Percentiles rank a stretch among this genome's conserved stretches.
These are phyloP conservation scores for Hemaris fuciformis DNA, from an alignment of 2,888 invertebrate genomes.

Conservation along the genomic window DNA sequence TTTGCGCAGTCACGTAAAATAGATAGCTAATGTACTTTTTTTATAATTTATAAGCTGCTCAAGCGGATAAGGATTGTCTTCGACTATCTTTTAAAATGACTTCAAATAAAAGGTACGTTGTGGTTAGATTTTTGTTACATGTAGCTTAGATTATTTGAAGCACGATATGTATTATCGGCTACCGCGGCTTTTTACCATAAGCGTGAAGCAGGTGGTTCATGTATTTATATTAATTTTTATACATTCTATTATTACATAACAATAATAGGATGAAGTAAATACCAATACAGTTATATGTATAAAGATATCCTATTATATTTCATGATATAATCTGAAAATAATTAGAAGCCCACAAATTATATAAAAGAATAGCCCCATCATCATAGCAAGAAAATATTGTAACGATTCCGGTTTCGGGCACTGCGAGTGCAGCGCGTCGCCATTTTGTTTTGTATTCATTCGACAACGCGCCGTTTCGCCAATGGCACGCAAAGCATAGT, in stretches of 20 bases:
- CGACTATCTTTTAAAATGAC: conserved; percentile 52
- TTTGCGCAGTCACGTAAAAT: background rate
- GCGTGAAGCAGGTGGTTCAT: background rate
- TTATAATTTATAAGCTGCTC: conserved; percentile 53
- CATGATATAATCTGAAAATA: too few relatives aligned
- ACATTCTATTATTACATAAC: background rate
- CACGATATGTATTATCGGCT: background rate
- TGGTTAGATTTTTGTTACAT: conserved; percentile 7
- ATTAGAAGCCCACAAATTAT: too few relatives aligned
- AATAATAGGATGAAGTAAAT: background rate
- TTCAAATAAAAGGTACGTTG: conserved; percentile 61
- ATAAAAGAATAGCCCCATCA: background rate
- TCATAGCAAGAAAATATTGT: background rate
- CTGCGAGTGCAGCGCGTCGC: conserved; percentile 30
- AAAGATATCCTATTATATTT: too few relatives aligned
- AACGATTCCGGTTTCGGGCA: background rate
- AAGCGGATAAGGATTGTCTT: conserved; percentile 51
- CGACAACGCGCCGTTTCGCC: conserved; percentile 25
- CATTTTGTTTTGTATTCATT: conserved; percentile 45
- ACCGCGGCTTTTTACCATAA: background rate
- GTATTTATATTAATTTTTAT: too few relatives aligned
- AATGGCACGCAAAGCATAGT: conserved; percentile 29
- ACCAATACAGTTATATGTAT: too few relatives aligned
- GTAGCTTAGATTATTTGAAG: background rate
- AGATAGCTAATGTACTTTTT: conserved; percentile 19